phyloP scores from a whole-genome alignment of 2,113 vertebrate genomes.

The Grammatotria lemairii region DNA sequence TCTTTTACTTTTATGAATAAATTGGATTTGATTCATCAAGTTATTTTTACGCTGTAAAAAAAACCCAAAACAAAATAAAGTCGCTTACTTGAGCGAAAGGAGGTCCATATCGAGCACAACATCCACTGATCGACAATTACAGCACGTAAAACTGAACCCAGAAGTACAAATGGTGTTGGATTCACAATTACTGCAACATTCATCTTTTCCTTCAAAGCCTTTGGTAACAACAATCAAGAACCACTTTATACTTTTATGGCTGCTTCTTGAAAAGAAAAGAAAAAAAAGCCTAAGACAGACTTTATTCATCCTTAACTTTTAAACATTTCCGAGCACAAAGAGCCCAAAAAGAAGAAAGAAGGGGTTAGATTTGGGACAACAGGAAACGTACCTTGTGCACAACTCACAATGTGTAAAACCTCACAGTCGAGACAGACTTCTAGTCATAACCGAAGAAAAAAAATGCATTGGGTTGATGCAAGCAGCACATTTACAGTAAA shows the following conservation, averaged over 20 bases:
- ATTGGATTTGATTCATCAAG: conserved; percentile 22
- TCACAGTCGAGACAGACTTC: conserved; percentile 61
- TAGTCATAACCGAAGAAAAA: conserved; percentile 55
- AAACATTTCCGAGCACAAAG: neutral
- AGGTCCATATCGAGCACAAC: conserved; percentile 51
- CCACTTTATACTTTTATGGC: conserved; percentile 21
- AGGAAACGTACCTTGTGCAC: conserved; percentile 67
- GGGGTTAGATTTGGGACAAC: conserved; percentile 14
- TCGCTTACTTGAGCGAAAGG: conserved; percentile 32
- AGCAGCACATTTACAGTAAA: conserved; percentile 73
- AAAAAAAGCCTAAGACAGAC: neutral
- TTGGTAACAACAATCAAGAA: conserved; percentile 62
- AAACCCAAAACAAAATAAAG: neutral
- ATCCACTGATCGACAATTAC: conserved; percentile 35
- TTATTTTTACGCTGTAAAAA: neutral
- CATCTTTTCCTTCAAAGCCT: conserved; percentile 65
- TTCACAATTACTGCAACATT: conserved; percentile 61
- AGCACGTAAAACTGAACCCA: conserved; percentile 25
- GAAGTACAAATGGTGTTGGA: neutral
- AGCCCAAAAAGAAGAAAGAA: neutral
- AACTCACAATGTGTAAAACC: conserved; percentile 62
- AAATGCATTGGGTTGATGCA: conserved; percentile 62
- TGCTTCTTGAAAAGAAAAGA: neutral
- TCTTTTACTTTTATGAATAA: neutral
- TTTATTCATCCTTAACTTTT: neutral